These are phyloP conservation scores for Dendrolimus houi DNA, from an alignment of 2,888 invertebrate genomes.

Conservation along the genomic window DNA sequence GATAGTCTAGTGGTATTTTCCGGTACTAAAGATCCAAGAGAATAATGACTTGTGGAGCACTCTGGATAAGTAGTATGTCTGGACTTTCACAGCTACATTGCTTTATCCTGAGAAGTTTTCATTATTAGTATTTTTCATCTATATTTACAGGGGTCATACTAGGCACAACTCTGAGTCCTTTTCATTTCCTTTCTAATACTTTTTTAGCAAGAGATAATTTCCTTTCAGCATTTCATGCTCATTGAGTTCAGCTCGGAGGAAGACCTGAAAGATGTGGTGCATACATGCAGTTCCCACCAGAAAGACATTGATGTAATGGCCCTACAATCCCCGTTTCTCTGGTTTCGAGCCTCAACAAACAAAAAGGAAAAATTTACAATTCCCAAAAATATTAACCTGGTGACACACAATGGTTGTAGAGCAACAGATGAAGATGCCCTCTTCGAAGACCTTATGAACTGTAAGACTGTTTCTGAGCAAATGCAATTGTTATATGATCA, in stretches of 20 bases:
- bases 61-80: too few relatives aligned
- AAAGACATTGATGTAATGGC: constrained; percentile 78
- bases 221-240: constrained; percentile 82
- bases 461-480: constrained; percentile 79
- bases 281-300: constrained; percentile 72
- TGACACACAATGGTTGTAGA: constrained; percentile 62
- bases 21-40: too few relatives aligned
- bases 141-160: too few relatives aligned
- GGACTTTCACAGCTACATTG: too few relatives aligned
- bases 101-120: too few relatives aligned
- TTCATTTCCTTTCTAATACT: too few relatives aligned
- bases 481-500: constrained; percentile 77
- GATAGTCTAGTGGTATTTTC: too few relatives aligned
- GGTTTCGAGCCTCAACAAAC: constrained; percentile 77
- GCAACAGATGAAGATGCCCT: constrained; percentile 56
- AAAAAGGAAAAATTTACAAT: constrained; percentile 28
- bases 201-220: neutral
- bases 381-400: constrained; percentile 17
- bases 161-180: too few relatives aligned
- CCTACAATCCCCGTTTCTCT: constrained; percentile 81
- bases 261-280: constrained; percentile 73
- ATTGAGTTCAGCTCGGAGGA: constrained; percentile 80
- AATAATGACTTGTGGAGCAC: too few relatives aligned
- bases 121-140: too few relatives aligned
- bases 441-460: constrained; percentile 56